Evolutionary conservation across 2,888 invertebrate species (phyloP).

Genomic region (Spilosoma lubricipeda): DNA sequence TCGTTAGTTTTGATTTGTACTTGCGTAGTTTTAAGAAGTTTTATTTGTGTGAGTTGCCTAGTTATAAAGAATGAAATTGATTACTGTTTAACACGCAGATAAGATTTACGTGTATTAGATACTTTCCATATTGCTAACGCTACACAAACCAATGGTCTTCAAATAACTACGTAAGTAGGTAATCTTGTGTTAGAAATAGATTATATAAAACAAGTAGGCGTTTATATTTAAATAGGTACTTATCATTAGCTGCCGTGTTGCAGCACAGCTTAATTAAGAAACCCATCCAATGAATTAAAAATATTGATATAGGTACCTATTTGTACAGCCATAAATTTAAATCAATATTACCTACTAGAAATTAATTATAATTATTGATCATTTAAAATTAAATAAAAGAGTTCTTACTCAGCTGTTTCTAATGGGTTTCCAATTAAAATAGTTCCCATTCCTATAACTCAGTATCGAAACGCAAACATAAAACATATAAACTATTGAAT

Average conservation of each 20-base stretch:
- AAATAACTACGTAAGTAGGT: not conserved
- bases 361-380: not conserved
- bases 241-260: not conserved
- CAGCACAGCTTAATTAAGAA: not conserved
- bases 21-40: slow-evolving; percentile 9
- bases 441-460: not conserved
- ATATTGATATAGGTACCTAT: too few relatives aligned
- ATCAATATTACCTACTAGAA: not conserved
- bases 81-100: slow-evolving; percentile 11
- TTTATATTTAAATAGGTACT: not conserved
- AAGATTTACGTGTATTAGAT: slow-evolving; percentile 2
- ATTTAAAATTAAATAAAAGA: not conserved
- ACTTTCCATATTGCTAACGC: not conserved
- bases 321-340: not conserved
- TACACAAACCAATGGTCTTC: not conserved
- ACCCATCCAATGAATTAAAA: too few relatives aligned
- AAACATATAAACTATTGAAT: not conserved
- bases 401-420: not conserved
- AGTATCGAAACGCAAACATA: not conserved
- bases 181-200: not conserved
- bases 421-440: not conserved
- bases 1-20: slow-evolving; percentile 10
- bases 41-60: not conserved
- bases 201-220: not conserved
- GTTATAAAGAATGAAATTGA: slow-evolving; percentile 13